Evolutionary conservation across 2,888 invertebrate genomes (phyloP).

Genomic region (Eupithecia subfuscata): DNA sequence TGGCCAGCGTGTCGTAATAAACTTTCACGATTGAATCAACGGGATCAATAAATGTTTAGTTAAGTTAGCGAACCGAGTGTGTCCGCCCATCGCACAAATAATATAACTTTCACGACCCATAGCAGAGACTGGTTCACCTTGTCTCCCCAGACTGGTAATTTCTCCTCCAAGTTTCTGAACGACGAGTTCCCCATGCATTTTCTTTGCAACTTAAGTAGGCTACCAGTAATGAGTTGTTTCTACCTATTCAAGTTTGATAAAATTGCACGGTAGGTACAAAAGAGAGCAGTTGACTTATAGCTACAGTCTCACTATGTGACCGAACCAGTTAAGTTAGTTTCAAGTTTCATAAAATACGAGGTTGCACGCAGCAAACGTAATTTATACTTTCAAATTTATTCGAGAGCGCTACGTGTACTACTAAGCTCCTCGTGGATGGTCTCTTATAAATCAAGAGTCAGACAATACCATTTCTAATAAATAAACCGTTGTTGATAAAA

Average conservation of each 20-base stretch:
- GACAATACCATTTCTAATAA: constrained; percentile 62
- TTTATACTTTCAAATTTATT: constrained; percentile 53
- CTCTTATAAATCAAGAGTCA: constrained; percentile 60
- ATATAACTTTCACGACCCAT: constrained; percentile 79
- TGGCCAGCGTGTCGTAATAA: constrained; percentile 18
- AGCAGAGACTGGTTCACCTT: constrained; percentile 71
- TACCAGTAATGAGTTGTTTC: constrained; percentile 74
- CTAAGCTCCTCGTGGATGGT: constrained; percentile 46
- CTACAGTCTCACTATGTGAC: constrained; percentile 43
- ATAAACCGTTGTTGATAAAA: constrained; percentile 69
- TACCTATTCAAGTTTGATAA: constrained; percentile 66
- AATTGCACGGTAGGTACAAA: constrained; percentile 62
- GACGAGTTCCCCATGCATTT: constrained; percentile 67
- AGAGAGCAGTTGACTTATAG: constrained; percentile 61
- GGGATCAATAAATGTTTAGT: constrained; percentile 42
- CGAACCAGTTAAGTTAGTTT: constrained; percentile 54
- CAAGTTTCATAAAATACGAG: constrained; percentile 55
- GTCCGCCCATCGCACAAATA: constrained; percentile 49
- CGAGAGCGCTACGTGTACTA: constrained; percentile 31
- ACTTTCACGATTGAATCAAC: constrained; percentile 40
- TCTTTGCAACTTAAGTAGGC: constrained; percentile 77
- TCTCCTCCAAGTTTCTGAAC: constrained; percentile 67
- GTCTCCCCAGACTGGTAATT: constrained; percentile 68
- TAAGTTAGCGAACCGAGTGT: constrained; percentile 46
- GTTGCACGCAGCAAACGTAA: constrained; percentile 46